These are phyloP conservation scores for Scortum barcoo DNA, from an alignment of 2,113 vertebrate genomes.

Conservation along the genomic window DNA sequence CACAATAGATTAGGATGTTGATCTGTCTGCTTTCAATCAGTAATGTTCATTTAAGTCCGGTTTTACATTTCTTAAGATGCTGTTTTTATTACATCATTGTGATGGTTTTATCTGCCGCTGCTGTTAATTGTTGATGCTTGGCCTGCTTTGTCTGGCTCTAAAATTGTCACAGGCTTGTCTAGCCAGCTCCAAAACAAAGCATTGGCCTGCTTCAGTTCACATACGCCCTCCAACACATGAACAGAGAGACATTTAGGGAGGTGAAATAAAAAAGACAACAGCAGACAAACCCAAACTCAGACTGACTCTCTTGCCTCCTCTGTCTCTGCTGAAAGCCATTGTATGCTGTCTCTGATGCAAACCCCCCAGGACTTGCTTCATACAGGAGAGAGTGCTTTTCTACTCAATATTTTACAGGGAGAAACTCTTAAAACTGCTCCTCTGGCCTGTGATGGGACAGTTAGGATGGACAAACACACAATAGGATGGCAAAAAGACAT, in stretches of 20 bases:
- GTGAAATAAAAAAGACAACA: slow-evolving; percentile 5
- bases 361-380: slow-evolving; percentile 36
- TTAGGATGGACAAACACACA: slow-evolving; percentile 9
- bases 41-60: slow-evolving; percentile 22
- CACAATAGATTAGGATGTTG: neutral
- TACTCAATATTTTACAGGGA: slow-evolving; percentile 67
- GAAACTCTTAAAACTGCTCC: slow-evolving; percentile 37
- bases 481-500: slow-evolving; percentile 14
- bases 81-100: slow-evolving; percentile 11
- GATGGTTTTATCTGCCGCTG: slow-evolving; percentile 15
- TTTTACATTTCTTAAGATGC: neutral
- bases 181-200: slow-evolving; percentile 33
- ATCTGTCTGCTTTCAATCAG: slow-evolving; percentile 4
- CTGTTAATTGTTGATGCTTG: slow-evolving; percentile 11
- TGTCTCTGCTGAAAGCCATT: slow-evolving; percentile 52
- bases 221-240: neutral
- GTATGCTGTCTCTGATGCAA: slow-evolving; percentile 40
- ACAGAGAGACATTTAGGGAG: slow-evolving; percentile 1
- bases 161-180: slow-evolving; percentile 32
- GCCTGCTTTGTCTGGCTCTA: slow-evolving; percentile 28
- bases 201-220: slow-evolving; percentile 2
- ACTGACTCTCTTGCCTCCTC: slow-evolving; percentile 1
- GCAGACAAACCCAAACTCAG: slow-evolving; percentile 14
- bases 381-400: slow-evolving; percentile 56
- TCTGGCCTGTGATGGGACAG: slow-evolving; percentile 7